A percentile compares a stretch with the other conserved stretches of the same genome.
phyloP scores from a whole-genome alignment of 2,797 vertebrate genomes.

The Gymnopithys bicolor region DNA sequence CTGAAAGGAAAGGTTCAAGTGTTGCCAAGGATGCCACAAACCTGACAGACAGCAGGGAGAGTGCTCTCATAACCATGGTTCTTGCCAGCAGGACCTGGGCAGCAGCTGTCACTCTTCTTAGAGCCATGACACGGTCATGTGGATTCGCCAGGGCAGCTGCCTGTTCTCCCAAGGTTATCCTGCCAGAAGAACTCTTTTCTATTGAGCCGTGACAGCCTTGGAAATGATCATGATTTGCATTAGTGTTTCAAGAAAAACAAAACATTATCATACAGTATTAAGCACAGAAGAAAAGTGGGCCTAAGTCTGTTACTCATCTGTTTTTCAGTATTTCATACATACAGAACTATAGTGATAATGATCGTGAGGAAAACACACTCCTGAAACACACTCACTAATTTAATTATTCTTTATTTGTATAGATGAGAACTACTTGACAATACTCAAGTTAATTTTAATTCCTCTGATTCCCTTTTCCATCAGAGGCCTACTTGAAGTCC shows the following conservation, averaged over 20 bases:
- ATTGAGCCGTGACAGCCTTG: slow-evolving; percentile 93
- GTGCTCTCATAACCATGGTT: slow-evolving; percentile 99
- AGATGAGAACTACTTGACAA: background rate
- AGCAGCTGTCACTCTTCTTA: slow-evolving; percentile 93
- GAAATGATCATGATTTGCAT: background rate
- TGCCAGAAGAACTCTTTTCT: slow-evolving; percentile 92
- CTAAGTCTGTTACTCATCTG: background rate
- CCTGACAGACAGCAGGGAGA: slow-evolving; percentile 95
- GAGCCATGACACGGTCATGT: slow-evolving; percentile 92
- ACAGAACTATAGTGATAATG: background rate
- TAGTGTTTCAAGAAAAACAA: background rate
- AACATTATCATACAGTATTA: background rate
- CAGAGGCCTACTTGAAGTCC: background rate
- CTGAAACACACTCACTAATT: background rate
- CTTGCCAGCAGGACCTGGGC: slow-evolving; percentile 95
- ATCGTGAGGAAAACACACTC: background rate
- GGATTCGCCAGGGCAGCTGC: slow-evolving; percentile 90
- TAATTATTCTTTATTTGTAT: background rate
- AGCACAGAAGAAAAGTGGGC: background rate
- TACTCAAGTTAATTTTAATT: background rate
- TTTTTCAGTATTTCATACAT: background rate
- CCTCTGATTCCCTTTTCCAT: background rate
- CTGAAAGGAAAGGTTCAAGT: background rate
- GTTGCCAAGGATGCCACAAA: slow-evolving; percentile 29
- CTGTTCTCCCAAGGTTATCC: slow-evolving; percentile 94